Evolutionary conservation across 2,113 vertebrate genomes (phyloP).

Genomic region (Synodontis membranacea): DNA sequence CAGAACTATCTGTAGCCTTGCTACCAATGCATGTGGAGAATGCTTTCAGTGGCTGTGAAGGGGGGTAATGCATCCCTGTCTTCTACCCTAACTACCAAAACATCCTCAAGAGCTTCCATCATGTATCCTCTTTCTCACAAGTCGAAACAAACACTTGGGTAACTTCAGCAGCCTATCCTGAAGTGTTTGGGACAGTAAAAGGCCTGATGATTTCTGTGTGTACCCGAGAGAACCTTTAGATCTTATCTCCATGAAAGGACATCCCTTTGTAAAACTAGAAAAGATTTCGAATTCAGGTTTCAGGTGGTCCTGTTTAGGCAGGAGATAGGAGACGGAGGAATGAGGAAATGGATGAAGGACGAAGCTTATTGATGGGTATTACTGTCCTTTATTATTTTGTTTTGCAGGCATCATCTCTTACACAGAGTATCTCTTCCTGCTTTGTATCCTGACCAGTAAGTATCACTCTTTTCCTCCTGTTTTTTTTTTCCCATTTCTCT

Average conservation of each 20-base stretch:
- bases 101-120: constrained; percentile 39
- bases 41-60: constrained; percentile 33
- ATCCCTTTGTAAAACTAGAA: constrained; percentile 66
- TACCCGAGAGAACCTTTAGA: constrained; percentile 69
- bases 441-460: constrained; percentile 99
- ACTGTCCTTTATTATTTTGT: constrained; percentile 64
- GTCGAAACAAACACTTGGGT: constrained; percentile 32
- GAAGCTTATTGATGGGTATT: constrained; percentile 44
- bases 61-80: constrained; percentile 28
- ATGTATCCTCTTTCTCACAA: constrained; percentile 36
- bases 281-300: constrained; percentile 58
- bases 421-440: constrained; percentile 97
- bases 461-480: constrained; percentile 49
- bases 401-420: constrained; percentile 94
- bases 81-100: constrained; percentile 55
- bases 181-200: constrained; percentile 64
- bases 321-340: not conserved
- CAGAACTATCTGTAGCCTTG: constrained; percentile 69
- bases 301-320: constrained; percentile 33
- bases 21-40: constrained; percentile 37
- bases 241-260: constrained; percentile 70
- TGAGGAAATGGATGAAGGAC: not conserved
- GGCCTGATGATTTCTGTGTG: constrained; percentile 41
- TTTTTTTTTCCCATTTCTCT: not conserved
- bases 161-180: constrained; percentile 46